Conservation (phyloP, 1,140 invertebrate species). For the Radopholus similis region DNA sequence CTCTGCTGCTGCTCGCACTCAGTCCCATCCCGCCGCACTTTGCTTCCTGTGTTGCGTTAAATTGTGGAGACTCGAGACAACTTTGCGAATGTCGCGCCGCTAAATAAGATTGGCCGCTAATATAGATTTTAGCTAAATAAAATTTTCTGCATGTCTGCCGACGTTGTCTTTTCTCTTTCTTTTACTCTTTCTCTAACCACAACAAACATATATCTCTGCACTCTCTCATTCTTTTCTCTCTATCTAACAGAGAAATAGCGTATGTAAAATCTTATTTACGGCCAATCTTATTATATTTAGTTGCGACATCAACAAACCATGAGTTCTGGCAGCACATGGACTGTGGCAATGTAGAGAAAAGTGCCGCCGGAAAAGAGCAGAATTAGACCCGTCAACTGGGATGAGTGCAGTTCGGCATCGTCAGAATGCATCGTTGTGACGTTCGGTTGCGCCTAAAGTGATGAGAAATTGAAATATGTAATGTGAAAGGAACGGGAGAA, state of each 20-base stretch:
- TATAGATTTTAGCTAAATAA: neutral
- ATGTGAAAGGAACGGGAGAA: neutral
- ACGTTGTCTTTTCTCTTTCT: too few species aligned
- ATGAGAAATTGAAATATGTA: slow-evolving; percentile 6
- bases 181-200: too few species aligned
- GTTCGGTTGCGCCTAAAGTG: neutral
- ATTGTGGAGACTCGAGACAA: too few species aligned
- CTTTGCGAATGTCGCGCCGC: neutral
- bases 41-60: slow-evolving; percentile 16
- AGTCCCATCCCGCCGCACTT: neutral
- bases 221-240: too few species aligned
- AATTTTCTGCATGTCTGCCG: too few species aligned
- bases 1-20: slow-evolving; percentile 7
- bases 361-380: slow-evolving; percentile 98
- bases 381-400: slow-evolving; percentile 87
- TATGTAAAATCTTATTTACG: too few species aligned
- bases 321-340: slow-evolving; percentile 92
- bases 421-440: neutral
- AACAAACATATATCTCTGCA: too few species aligned
- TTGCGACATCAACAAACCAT: slow-evolving; percentile 40
- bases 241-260: too few species aligned
- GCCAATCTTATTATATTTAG: too few species aligned
- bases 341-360: slow-evolving; percentile 95
- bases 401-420: slow-evolving; percentile 67
- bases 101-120: too few species aligned